These are phyloP conservation scores for Pseudeuparius sepicola DNA, from an alignment of 2,888 invertebrate genomes.

Conservation along the genomic window DNA sequence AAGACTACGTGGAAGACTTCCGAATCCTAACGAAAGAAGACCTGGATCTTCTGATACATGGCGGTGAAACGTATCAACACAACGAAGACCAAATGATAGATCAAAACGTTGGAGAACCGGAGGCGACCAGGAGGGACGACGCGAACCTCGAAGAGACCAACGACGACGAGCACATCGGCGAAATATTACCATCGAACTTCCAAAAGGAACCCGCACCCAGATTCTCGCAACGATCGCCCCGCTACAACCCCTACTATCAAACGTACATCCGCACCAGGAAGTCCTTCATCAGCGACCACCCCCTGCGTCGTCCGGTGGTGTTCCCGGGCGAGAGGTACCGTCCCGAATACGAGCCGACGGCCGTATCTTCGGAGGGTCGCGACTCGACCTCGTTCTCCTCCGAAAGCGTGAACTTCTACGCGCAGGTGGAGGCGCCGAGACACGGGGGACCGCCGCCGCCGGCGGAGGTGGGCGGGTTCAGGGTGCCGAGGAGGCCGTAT, in stretches of 20 bases:
- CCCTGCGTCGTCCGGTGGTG: constrained; percentile 21
- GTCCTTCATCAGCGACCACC: constrained; percentile 19
- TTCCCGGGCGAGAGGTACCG: constrained; percentile 27
- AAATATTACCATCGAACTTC: constrained; percentile 32
- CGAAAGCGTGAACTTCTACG: constrained; percentile 14
- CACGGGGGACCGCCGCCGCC: no score
- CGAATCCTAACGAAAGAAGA: constrained; percentile 30
- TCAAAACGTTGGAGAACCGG: constrained; percentile 2
- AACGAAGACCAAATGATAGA: constrained; percentile 19
- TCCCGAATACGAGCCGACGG: constrained; percentile 29
- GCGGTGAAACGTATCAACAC: constrained; percentile 27
- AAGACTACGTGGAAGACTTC: constrained; percentile 30
- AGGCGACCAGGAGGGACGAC: constrained; percentile 25
- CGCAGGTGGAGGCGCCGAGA: no score
- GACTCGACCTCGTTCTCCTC: constrained; percentile 10
- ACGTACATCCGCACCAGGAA: constrained; percentile 21
- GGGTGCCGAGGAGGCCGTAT: constrained; percentile 27
- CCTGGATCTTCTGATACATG: constrained; percentile 28
- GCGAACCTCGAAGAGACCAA: constrained; percentile 23
- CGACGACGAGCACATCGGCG: constrained; percentile 37
- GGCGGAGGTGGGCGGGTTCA: constrained; percentile 23
- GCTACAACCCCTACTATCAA: constrained; percentile 5
- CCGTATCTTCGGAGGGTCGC: constrained; percentile 22
- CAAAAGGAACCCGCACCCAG: constrained; percentile 7
- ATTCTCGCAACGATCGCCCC: constrained; percentile 9